phyloP scores from a whole-genome alignment of 2,797 vertebrate genomes.

The Pipistrellus nathusii region DNA sequence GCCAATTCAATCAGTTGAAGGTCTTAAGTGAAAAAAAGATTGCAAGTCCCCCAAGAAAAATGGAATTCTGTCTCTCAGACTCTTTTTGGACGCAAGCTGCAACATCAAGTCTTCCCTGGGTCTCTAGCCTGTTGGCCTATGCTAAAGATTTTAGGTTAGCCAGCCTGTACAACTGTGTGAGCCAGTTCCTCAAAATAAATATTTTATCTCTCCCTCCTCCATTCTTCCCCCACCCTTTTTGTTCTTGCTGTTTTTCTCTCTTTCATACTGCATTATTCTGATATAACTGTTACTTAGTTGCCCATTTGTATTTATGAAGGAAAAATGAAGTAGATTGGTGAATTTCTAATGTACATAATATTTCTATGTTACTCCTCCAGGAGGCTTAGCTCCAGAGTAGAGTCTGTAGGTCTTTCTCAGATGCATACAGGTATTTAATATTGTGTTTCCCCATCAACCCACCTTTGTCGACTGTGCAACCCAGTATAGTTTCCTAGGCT shows the following conservation, averaged over 20 bases:
- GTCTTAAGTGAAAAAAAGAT: not conserved
- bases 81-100: not conserved
- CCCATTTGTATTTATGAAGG: slow-evolving; percentile 14
- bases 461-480: not conserved
- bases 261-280: not conserved
- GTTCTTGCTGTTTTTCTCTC: not conserved
- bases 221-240: not conserved
- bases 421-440: not conserved
- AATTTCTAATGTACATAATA: not conserved
- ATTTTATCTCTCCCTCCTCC: not conserved
- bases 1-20: not conserved
- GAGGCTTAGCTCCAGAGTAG: not conserved
- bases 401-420: not conserved
- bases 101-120: not conserved
- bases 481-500: not conserved
- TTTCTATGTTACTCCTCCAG: not conserved
- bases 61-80: not conserved
- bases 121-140: not conserved
- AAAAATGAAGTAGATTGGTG: not conserved
- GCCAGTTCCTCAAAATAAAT: not conserved
- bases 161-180: not conserved
- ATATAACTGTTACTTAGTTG: not conserved
- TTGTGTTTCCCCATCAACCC: not conserved
- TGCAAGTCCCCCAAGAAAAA: not conserved
- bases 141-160: not conserved